Evolutionary conservation across 2,113 vertebrate genomes (phyloP).

Genomic region (Amphilophus citrinellus): DNA sequence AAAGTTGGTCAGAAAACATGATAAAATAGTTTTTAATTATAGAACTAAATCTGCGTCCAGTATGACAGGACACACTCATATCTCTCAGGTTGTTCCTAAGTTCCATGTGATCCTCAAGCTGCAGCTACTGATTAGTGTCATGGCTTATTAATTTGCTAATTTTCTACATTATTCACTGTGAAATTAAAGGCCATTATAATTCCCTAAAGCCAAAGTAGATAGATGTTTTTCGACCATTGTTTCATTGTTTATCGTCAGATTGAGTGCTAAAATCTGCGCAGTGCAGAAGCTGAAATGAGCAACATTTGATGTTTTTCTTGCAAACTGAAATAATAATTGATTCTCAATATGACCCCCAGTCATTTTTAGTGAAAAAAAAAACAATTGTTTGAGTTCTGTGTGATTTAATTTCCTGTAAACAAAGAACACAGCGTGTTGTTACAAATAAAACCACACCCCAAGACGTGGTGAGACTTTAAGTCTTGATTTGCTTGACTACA

Average conservation of each 20-base stretch:
- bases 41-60: neutral
- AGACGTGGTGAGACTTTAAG: neutral
- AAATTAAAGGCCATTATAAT: neutral
- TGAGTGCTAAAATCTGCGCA: neutral
- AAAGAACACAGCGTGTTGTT: neutral
- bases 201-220: neutral
- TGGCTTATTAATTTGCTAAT: conserved; percentile 15
- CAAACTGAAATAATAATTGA: neutral
- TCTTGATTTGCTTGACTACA: conserved; percentile 4
- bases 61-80: neutral
- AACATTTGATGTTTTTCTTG: neutral
- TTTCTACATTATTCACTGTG: conserved; percentile 13
- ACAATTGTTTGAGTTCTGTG: neutral
- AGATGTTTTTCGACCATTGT: neutral
- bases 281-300: neutral
- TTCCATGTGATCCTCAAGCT: neutral
- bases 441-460: neutral
- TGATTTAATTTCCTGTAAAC: conserved; percentile 1
- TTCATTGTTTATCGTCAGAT: neutral
- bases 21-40: neutral
- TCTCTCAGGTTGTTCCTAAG: neutral
- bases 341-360: neutral
- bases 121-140: conserved; percentile 10
- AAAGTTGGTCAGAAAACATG: neutral
- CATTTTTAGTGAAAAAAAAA: neutral